phyloP scores from a whole-genome alignment of 2,113 vertebrate genomes.

The Pseudonaja textilis region DNA sequence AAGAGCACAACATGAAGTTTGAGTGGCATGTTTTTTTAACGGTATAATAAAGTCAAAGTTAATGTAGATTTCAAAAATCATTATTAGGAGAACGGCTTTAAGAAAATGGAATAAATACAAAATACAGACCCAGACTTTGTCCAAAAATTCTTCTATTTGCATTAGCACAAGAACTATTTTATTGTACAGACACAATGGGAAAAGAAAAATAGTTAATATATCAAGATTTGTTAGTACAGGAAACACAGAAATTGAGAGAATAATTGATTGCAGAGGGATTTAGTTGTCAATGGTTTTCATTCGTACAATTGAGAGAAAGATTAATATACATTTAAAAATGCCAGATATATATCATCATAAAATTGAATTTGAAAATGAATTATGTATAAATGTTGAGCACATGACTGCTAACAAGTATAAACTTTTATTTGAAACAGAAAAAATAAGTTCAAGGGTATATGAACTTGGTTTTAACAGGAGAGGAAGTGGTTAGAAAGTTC shows the following conservation, averaged over 20 bases:
- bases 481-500: neutral
- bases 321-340: neutral
- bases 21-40: neutral
- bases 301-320: neutral
- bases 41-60: neutral
- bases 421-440: neutral
- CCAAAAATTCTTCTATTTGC: neutral
- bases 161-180: neutral
- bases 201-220: neutral
- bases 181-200: neutral
- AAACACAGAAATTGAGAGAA: neutral
- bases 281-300: neutral
- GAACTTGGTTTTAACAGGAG: neutral
- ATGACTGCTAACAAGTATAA: neutral
- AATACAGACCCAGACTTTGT: neutral
- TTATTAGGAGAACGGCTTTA: neutral
- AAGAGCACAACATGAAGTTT: neutral
- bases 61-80: neutral
- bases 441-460: neutral
- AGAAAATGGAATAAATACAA: neutral
- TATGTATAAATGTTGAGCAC: neutral
- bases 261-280: neutral
- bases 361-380: neutral
- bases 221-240: neutral
- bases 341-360: neutral